These are phyloP conservation scores for Parazoanthus swiftii DNA, from an alignment of 92 coral and sea anemone genomes.

Conservation along the genomic window DNA sequence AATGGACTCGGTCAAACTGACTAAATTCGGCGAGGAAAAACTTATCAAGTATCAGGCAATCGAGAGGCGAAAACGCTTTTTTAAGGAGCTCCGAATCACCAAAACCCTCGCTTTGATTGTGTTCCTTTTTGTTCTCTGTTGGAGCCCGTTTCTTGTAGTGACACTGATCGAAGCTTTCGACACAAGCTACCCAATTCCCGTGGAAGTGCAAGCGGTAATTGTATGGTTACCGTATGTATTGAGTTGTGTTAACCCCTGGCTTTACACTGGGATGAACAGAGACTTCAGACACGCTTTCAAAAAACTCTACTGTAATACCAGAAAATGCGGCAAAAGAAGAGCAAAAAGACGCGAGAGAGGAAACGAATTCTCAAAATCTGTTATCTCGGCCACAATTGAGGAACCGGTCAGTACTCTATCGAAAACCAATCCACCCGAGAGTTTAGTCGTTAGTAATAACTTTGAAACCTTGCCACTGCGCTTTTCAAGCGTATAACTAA, in stretches of 20 bases:
- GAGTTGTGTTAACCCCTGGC: slow-evolving; percentile 79
- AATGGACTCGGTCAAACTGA: slow-evolving; percentile 58
- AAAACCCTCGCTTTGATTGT: slow-evolving; percentile 77
- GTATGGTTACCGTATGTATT: slow-evolving; percentile 72
- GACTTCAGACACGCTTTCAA: slow-evolving; percentile 84
- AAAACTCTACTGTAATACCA: slow-evolving; percentile 58
- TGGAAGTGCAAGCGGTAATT: slow-evolving; percentile 44
- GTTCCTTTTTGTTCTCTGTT: slow-evolving; percentile 74
- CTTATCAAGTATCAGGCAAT: slow-evolving; percentile 41
- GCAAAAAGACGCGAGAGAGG: slow-evolving; percentile 23
- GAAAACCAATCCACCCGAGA: neutral
- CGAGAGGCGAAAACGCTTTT: slow-evolving; percentile 79
- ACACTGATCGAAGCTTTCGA: slow-evolving; percentile 70
- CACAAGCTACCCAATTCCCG: slow-evolving; percentile 38
- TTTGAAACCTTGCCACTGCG: neutral
- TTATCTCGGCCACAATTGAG: slow-evolving; percentile 39
- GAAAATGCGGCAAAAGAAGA: slow-evolving; percentile 13
- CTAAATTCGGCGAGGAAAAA: slow-evolving; percentile 23
- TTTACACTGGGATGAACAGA: slow-evolving; percentile 83
- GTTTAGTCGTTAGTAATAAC: neutral
- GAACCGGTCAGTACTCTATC: slow-evolving; percentile 23
- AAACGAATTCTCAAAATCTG: slow-evolving; percentile 36
- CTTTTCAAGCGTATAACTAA: slow-evolving; percentile 10
- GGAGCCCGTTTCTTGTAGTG: slow-evolving; percentile 77
- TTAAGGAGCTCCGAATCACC: slow-evolving; percentile 80